Evolutionary conservation across 1,140 invertebrate species (phyloP).

Genomic region (Thrips palmi): DNA sequence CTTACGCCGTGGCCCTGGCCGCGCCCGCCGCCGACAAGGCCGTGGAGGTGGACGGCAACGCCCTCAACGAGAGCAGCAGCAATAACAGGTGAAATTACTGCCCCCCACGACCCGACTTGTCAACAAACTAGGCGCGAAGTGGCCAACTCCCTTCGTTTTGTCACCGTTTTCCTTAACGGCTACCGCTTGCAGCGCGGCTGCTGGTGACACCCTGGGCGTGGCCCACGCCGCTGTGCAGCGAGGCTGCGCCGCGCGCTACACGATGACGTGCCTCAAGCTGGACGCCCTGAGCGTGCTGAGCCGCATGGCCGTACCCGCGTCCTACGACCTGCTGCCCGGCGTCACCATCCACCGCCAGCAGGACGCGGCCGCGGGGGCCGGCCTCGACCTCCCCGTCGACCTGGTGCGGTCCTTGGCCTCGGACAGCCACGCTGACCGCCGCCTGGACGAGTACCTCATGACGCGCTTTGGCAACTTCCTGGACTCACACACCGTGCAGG

Average conservation of each 20-base stretch:
- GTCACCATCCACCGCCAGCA: slow-evolving; percentile 6
- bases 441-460: slow-evolving; percentile 13
- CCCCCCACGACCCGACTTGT: too few relatives aligned
- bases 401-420: slow-evolving; percentile 48
- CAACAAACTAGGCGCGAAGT: too few relatives aligned
- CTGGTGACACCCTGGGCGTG: too few relatives aligned
- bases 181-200: too few relatives aligned
- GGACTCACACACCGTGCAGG: slow-evolving; percentile 47
- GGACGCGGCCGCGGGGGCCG: slow-evolving; percentile 14
- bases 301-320: slow-evolving; percentile 40
- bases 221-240: too few relatives aligned
- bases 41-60: too few relatives aligned
- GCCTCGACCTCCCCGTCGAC: slow-evolving; percentile 35
- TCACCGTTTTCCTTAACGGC: too few relatives aligned
- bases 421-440: slow-evolving; percentile 8
- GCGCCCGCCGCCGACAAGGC: too few relatives aligned
- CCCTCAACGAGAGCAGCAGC: too few relatives aligned
- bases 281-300: slow-evolving; percentile 61
- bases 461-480: slow-evolving; percentile 37
- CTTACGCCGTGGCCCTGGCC: too few relatives aligned
- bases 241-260: slow-evolving; percentile 50
- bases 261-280: slow-evolving; percentile 55
- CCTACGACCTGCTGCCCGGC: slow-evolving; percentile 32
- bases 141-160: too few relatives aligned
- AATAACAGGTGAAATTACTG: too few relatives aligned